Evolutionary conservation across 2,797 vertebrate species (phyloP), one percentile per base, ranked within the genome.

Genomic region (Podargus strigoides): DNA sequence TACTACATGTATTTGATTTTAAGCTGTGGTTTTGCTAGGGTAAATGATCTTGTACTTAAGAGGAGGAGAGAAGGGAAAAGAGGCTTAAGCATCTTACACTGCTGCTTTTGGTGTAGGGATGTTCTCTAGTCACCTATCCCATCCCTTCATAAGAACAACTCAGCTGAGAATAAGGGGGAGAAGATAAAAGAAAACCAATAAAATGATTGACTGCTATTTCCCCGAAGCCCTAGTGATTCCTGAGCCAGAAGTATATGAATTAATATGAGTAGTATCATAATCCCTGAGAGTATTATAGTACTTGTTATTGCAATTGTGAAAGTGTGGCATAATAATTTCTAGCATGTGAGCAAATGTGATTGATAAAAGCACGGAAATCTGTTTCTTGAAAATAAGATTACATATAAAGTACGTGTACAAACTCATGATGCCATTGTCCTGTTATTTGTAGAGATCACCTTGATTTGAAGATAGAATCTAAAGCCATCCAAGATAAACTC

Each of bases 401-500:
- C 14, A 11, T 73, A 32, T n/a, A 4, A 78, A 60, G 50, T 72
- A n/a, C 11, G 5, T 5, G 17, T 41, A 4, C 18, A 53, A 70
- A 19, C 19, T 60, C 21, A 6, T 49, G 21, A 47, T 86, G 67
- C 36, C 30, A 2, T 74, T 88, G 14, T 95, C 55, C 73, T 92
- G 24, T 92, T 84, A 67, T 87, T 95, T 96, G 63, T 62, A 96
- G 91, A 79, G 93, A 95, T 79, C 92, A 85, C 6, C 28, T 94
- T 77, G 94, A 82, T 88, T 88, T 95, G 74, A 97, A 96, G 93
- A 55, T 9, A 19, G 97, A 98, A 14, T 81, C 87, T 76, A 96
- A 95, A 93, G 85, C 47, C 41, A 23, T 83, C 47, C 85, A 96
- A 52, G 97, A 97, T 52, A 97, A 97, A 85, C 53, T 52, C 21